These are phyloP conservation scores for Anniella stebbinsi DNA, from an alignment of 2,797 vertebrate genomes.

Conservation along the genomic window DNA sequence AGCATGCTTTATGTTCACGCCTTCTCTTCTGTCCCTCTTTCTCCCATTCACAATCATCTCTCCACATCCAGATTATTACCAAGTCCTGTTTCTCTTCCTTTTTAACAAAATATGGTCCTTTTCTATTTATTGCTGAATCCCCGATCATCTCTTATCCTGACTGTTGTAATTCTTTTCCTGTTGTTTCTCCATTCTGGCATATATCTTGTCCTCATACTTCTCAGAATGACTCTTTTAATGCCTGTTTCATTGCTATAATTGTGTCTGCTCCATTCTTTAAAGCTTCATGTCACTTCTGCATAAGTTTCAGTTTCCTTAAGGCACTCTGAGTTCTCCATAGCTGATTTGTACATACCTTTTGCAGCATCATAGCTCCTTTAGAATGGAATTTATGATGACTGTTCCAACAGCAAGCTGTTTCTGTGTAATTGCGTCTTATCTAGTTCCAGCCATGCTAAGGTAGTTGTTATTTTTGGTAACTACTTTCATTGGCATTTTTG, in stretches of 20 bases:
- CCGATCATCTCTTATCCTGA: neutral
- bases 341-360: neutral
- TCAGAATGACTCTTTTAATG: neutral
- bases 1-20: neutral
- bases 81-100: neutral
- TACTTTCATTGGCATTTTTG: neutral
- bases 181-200: neutral
- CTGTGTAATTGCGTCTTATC: neutral
- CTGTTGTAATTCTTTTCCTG: neutral
- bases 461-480: neutral
- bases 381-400: neutral
- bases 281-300: neutral
- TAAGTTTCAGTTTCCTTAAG: neutral
- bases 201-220: neutral
- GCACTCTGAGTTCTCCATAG: neutral
- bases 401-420: neutral
- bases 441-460: neutral
- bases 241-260: neutral
- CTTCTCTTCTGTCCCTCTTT: neutral
- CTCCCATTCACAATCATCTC: neutral
- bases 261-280: neutral
- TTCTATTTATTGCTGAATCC: neutral
- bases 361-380: neutral
- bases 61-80: neutral
- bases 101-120: neutral